phyloP scores from a whole-genome alignment of 2,888 invertebrate species.

The Tinea trinotella region DNA sequence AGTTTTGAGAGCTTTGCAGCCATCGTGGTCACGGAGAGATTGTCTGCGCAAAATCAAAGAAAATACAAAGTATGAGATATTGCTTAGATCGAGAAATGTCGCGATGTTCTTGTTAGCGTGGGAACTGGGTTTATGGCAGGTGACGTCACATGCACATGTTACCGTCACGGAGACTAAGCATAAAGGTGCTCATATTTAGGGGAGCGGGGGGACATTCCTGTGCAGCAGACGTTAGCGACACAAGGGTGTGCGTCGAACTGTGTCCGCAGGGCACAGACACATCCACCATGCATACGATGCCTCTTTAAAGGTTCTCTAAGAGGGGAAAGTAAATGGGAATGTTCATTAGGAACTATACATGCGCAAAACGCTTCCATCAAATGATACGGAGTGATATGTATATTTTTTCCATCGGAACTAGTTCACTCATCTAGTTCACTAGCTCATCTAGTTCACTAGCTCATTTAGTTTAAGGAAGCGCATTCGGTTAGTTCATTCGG shows the following conservation, averaged over 20 bases:
- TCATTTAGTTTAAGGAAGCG: no score
- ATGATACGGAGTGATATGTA: no score
- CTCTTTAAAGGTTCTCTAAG: neutral
- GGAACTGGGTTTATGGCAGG: conserved; percentile 54
- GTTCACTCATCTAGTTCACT: no score
- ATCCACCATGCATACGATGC: neutral
- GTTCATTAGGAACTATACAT: neutral
- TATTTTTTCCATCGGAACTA: no score
- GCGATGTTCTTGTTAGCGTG: conserved; percentile 31
- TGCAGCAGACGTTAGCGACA: conserved; percentile 24
- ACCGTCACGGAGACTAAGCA: conserved; percentile 49
- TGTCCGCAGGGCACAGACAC: conserved; percentile 31
- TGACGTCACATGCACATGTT: conserved; percentile 48
- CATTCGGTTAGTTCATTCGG: no score
- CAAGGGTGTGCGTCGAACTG: conserved; percentile 54
- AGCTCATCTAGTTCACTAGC: no score
- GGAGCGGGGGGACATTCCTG: conserved; percentile 32
- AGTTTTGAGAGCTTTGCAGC: no score
- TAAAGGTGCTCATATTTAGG: conserved; percentile 25
- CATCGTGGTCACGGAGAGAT: no score
- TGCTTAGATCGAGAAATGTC: conserved; percentile 1
- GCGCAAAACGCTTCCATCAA: no score
- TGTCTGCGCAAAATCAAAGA: no score
- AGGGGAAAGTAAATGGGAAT: conserved; percentile 6
- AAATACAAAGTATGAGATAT: neutral